Evolutionary conservation across 2,797 vertebrate species (phyloP).

Genomic region (Gadopsis bispinosus): DNA sequence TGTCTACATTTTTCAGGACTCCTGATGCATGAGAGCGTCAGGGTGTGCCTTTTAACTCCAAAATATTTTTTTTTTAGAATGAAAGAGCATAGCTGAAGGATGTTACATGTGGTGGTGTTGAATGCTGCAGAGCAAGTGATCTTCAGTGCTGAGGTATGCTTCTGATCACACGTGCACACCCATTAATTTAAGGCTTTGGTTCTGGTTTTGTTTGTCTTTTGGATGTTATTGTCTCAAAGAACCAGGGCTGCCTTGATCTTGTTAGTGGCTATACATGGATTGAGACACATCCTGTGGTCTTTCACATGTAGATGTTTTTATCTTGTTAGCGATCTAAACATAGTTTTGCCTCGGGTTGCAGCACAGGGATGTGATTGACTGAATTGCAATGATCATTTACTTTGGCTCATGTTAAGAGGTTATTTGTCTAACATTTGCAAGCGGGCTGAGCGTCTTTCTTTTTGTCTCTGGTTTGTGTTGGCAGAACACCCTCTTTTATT

Average conservation of each 20-base stretch:
- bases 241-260: conserved; percentile 8
- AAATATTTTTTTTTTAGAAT: conserved; percentile 34
- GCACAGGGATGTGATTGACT: conserved; percentile 8
- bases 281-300: conserved; percentile 8
- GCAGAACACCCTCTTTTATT: background rate
- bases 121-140: conserved; percentile 57
- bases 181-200: conserved; percentile 35
- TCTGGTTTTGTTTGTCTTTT: conserved; percentile 39
- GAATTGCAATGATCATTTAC: conserved; percentile 22
- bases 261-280: background rate
- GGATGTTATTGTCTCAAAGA: conserved; percentile 21
- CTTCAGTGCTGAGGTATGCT: conserved; percentile 66
- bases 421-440: conserved; percentile 61
- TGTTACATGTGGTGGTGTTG: conserved; percentile 36
- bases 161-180: conserved; percentile 51
- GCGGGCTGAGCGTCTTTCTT: background rate
- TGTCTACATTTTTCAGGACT: conserved; percentile 11
- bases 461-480: conserved; percentile 23
- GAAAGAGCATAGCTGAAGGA: conserved; percentile 41
- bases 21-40: conserved; percentile 22
- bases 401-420: conserved; percentile 19
- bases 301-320: background rate
- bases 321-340: background rate
- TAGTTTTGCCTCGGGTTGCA: background rate
- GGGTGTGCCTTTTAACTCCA: conserved; percentile 32